Evolutionary conservation across 2,113 vertebrate species (phyloP).

Genomic region (Anarhynchus alexandrinus): DNA sequence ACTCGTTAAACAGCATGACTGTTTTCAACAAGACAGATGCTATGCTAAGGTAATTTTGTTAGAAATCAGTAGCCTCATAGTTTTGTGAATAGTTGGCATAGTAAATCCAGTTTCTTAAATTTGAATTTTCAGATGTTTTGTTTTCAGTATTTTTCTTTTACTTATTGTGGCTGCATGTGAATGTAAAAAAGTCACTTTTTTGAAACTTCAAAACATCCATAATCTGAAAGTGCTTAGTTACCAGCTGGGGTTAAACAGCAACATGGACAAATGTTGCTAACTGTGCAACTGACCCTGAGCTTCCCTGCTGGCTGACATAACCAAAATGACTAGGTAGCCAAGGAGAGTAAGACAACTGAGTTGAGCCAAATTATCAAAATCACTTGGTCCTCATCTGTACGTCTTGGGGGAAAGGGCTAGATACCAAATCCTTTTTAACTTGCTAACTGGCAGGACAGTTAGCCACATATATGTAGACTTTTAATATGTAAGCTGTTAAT

Average conservation of each 20-base stretch:
- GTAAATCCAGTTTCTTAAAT: not conserved
- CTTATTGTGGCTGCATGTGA: not conserved
- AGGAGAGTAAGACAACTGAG: not conserved
- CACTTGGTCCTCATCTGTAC: not conserved
- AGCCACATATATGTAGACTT: not conserved
- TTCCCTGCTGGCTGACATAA: not conserved
- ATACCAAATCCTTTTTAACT: not conserved
- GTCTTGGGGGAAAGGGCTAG: not conserved
- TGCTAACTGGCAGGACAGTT: not conserved
- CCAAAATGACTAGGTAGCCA: not conserved
- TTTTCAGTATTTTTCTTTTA: not conserved
- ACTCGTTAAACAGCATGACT: not conserved
- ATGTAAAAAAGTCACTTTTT: not conserved
- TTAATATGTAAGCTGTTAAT: conserved; percentile 14
- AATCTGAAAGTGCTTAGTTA: not conserved
- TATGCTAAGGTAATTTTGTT: not conserved
- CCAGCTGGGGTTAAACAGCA: not conserved
- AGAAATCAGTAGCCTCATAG: not conserved
- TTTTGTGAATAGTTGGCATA: not conserved
- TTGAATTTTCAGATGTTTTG: not conserved
- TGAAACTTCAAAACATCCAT: not conserved
- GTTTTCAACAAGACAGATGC: not conserved
- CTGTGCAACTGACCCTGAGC: not conserved
- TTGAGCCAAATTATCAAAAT: not conserved
- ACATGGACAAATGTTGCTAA: not conserved